These are phyloP conservation scores for Pseudorhiza aurosa DNA, from an alignment of 30 jellyfish, hydroid and myxozoan species.

Conservation along the genomic window DNA sequence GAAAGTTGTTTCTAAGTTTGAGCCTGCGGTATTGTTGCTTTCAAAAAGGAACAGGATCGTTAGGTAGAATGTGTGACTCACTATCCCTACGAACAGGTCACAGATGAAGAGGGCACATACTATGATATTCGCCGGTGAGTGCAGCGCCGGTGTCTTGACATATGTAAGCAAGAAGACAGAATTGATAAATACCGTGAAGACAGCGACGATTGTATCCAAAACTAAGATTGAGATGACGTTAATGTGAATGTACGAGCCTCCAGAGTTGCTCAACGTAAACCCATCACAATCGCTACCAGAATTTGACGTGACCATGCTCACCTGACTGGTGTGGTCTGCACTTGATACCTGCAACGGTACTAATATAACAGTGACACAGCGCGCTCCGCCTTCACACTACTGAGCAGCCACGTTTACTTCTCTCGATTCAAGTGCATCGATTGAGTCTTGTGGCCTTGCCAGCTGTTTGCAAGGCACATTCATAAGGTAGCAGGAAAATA, in stretches of 20 bases:
- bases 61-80: conserved; percentile 6
- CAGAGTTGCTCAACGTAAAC: neutral
- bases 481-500: too few species aligned
- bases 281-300: neutral
- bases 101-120: conserved; percentile 16
- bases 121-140: conserved; percentile 12
- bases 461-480: too few species aligned
- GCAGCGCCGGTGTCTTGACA: conserved; percentile 4
- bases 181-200: conserved; percentile 3
- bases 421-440: too few species aligned
- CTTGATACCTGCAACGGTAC: too few species aligned
- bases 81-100: conserved; percentile 24
- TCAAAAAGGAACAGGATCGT: neutral
- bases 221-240: conserved; percentile 5
- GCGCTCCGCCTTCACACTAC: too few species aligned
- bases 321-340: too few species aligned
- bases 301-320: neutral
- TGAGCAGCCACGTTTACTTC: too few species aligned
- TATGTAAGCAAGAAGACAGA: neutral
- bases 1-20: neutral
- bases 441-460: too few species aligned
- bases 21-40: neutral
- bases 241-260: neutral
- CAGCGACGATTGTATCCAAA: conserved; percentile 2
- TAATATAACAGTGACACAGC: too few species aligned